phyloP scores from a whole-genome alignment of 1,140 invertebrate species.

The Laupala kohalensis region DNA sequence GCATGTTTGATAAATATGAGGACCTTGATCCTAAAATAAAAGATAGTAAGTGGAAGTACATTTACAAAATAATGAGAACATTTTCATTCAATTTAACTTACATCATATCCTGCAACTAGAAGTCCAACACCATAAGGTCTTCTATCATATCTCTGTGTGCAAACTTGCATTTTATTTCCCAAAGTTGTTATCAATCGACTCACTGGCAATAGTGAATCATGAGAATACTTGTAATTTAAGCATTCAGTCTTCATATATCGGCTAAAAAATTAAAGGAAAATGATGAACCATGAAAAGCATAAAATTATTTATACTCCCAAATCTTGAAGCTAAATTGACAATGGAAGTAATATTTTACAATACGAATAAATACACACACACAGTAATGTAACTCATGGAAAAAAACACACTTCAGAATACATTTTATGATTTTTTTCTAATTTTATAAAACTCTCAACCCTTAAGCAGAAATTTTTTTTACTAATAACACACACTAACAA shows the following conservation, averaged over 20 bases:
- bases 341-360: too few species aligned
- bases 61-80: too few species aligned
- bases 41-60: background rate
- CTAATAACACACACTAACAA: background rate
- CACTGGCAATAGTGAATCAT: conserved; percentile 68
- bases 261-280: conserved; percentile 43
- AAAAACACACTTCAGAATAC: too few species aligned
- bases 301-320: too few species aligned
- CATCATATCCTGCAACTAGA: conserved; percentile 91
- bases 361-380: too few species aligned
- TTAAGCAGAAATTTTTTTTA: too few species aligned
- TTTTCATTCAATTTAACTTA: conserved; percentile 34
- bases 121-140: conserved; percentile 95
- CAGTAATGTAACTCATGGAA: too few species aligned
- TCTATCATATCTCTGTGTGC: conserved; percentile 93
- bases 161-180: conserved; percentile 94
- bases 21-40: conserved; percentile 59
- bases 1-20: conserved; percentile 95
- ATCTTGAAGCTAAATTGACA: too few species aligned
- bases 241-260: conserved; percentile 90
- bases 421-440: too few species aligned
- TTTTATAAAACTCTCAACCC: too few species aligned
- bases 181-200: conserved; percentile 69
- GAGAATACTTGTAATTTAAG: conserved; percentile 79
- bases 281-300: too few species aligned